Evolutionary conservation across 2,113 vertebrate species (phyloP).

Genomic region (Etia nguti): DNA sequence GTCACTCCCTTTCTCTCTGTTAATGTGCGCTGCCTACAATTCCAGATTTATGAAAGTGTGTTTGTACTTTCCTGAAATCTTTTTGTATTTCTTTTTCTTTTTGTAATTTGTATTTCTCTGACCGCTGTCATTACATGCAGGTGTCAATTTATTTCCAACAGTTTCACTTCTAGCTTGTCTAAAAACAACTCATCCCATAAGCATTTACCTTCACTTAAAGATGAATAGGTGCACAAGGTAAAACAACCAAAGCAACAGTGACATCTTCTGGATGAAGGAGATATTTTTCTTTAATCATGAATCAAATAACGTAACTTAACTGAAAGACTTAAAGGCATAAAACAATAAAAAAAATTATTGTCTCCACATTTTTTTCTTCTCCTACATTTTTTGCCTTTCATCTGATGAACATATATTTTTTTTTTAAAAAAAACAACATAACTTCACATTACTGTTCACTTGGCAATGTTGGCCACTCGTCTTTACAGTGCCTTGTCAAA

Average conservation of each 20-base stretch:
- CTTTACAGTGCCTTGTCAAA: conserved; percentile 30
- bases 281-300: not conserved
- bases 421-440: conserved; percentile 13
- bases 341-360: not conserved
- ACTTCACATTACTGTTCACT: conserved; percentile 36
- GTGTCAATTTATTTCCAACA: not conserved
- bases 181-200: not conserved
- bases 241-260: not conserved
- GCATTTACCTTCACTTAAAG: not conserved
- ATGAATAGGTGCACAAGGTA: not conserved
- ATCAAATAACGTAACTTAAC: not conserved
- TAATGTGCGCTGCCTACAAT: not conserved
- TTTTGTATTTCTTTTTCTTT: not conserved
- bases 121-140: not conserved
- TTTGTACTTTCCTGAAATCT: not conserved
- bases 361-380: not conserved
- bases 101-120: not conserved
- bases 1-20: not conserved
- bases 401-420: conserved; percentile 11
- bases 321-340: not conserved
- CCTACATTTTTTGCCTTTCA: conserved; percentile 49
- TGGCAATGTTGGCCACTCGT: not conserved
- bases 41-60: not conserved
- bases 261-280: conserved; percentile 38
- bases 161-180: not conserved